Percentiles rank a stretch among this genome's conserved stretches.
Evolutionary conservation across 2,888 invertebrate genomes (phyloP).

Genomic region (Coelopa pilipes): DNA sequence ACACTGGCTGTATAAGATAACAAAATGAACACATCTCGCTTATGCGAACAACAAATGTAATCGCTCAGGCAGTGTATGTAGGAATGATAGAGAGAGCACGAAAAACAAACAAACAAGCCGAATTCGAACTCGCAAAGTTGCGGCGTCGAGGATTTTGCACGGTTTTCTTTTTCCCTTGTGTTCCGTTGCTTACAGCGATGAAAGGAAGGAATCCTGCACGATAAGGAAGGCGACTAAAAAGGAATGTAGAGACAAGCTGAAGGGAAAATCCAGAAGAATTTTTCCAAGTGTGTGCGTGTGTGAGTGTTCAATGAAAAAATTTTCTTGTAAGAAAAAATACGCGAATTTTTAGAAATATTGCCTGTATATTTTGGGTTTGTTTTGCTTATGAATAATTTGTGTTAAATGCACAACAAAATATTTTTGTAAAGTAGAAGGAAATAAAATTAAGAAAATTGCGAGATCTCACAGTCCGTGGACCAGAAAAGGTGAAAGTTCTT

Average conservation of each 20-base stretch:
- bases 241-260: conserved; percentile 29
- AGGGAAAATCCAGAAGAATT: conserved; percentile 41
- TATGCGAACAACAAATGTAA: not conserved
- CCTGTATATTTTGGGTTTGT: conserved; percentile 4
- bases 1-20: too few species aligned
- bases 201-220: conserved; percentile 44
- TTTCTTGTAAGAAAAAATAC: conserved; percentile 43
- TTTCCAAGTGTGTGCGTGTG: conserved; percentile 42
- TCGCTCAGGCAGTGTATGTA: too few species aligned
- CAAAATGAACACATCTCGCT: not conserved
- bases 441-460: conserved; percentile 46
- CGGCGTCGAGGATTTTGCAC: conserved; percentile 33
- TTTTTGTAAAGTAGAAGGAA: conserved; percentile 4
- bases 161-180: conserved; percentile 27
- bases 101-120: conserved; percentile 24
- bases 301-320: conserved; percentile 34
- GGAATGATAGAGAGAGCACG: not conserved
- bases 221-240: conserved; percentile 35
- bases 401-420: conserved; percentile 24
- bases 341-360: conserved; percentile 15
- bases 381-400: conserved; percentile 19
- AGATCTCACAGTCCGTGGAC: conserved; percentile 48
- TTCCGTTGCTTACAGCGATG: conserved; percentile 24
- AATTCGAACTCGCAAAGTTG: conserved; percentile 1
- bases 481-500: conserved; percentile 43